Evolutionary conservation across 35 echinoderm and acorn worm genomes (phyloP).

Genomic region (Hemicentrotus pulcherrimus): DNA sequence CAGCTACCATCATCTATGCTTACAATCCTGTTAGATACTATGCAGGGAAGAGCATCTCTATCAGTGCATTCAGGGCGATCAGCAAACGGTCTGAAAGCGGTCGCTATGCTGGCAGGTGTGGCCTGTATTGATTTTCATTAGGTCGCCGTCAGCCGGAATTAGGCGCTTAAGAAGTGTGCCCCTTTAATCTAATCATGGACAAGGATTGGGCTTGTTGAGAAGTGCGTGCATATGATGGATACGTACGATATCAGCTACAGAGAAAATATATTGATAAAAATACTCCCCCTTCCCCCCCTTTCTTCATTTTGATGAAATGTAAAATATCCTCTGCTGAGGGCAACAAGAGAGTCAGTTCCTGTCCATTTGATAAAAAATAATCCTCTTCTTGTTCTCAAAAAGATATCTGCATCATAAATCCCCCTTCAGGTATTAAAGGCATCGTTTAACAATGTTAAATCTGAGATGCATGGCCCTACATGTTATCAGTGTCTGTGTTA

Average conservation of each 20-base stretch:
- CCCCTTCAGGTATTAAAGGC: no score
- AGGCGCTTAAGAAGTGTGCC: neutral
- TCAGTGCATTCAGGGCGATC: neutral
- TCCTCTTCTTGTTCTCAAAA: neutral
- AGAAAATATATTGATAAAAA: neutral
- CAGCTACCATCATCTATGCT: neutral
- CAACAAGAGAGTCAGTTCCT: neutral
- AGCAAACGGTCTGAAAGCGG: neutral
- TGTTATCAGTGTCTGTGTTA: no score
- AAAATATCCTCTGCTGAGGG: neutral
- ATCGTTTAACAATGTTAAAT: no score
- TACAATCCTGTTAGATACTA: neutral
- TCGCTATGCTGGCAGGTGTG: slow-evolving; percentile 35
- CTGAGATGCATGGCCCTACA: no score
- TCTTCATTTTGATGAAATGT: neutral
- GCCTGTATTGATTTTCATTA: slow-evolving; percentile 36
- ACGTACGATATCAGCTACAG: neutral
- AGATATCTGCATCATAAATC: no score
- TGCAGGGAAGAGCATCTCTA: slow-evolving; percentile 16
- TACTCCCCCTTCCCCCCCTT: neutral
- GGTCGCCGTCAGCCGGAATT: slow-evolving; percentile 6
- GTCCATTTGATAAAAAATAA: neutral
- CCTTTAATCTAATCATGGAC: slow-evolving; percentile 30
- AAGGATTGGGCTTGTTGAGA: neutral
- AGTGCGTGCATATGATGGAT: neutral